Percentiles rank a stretch among this genome's conserved stretches.
Conservation (phyloP, 2,113 vertebrate genomes). For the Callospermophilus lateralis region DNA sequence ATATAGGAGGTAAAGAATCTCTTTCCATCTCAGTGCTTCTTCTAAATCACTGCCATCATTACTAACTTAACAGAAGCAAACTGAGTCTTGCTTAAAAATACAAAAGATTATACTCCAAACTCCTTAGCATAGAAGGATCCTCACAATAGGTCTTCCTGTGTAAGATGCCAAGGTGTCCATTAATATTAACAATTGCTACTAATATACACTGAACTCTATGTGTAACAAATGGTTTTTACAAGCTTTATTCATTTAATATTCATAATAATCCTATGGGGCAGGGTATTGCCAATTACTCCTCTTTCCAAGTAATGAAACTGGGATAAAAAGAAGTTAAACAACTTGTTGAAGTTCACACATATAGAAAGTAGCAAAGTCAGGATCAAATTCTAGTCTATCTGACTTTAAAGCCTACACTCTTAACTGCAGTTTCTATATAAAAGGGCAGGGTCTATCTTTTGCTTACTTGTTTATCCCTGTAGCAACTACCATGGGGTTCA, state of each 20-base stretch:
- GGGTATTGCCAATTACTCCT: not conserved
- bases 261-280: not conserved
- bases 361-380: conserved; percentile 7
- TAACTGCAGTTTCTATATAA: not conserved
- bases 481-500: not conserved
- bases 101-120: conserved; percentile 18
- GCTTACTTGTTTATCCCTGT: not conserved
- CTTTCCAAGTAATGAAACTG: conserved; percentile 40
- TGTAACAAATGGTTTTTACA: not conserved
- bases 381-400: not conserved
- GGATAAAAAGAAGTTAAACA: not conserved
- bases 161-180: not conserved
- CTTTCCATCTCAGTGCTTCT: conserved; percentile 13
- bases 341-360: conserved; percentile 8
- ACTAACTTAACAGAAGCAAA: not conserved
- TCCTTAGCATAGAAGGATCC: not conserved
- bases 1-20: conserved; percentile 45
- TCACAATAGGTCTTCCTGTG: not conserved
- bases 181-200: conserved; percentile 23
- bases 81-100: conserved; percentile 51
- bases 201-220: not conserved
- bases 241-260: conserved; percentile 37
- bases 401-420: not conserved
- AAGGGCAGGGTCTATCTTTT: conserved; percentile 10
- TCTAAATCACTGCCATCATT: conserved; percentile 49